Conservation (phyloP, 2,113 vertebrate genomes). For the Synchiropus splendidus region DNA sequence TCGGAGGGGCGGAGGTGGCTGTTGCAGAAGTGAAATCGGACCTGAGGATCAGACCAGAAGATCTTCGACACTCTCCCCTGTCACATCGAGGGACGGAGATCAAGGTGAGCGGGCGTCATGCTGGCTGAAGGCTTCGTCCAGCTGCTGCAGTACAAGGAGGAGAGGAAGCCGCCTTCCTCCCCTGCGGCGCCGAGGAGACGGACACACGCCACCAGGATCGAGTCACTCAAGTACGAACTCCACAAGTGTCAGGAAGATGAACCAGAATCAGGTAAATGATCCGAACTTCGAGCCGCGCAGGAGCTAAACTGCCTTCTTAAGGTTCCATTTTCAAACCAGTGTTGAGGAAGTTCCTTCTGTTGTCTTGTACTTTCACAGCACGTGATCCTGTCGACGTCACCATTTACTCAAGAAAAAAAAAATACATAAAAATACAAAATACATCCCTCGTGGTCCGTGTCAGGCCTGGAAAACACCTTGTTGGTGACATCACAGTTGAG, state of each 20-base stretch:
- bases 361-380: too few relatives aligned
- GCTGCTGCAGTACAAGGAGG: constrained; percentile 44
- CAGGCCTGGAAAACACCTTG: too few relatives aligned
- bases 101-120: constrained; percentile 33
- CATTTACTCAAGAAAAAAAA: too few relatives aligned
- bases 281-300: too few relatives aligned
- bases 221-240: not conserved
- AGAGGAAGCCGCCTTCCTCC: constrained; percentile 16
- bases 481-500: too few relatives aligned
- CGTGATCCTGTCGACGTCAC: too few relatives aligned
- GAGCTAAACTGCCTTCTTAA: too few relatives aligned
- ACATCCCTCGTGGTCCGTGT: too few relatives aligned
- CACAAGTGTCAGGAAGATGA: not conserved
- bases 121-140: constrained; percentile 58
- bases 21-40: constrained; percentile 57
- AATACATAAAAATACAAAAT: too few relatives aligned
- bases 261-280: constrained; percentile 32
- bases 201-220: not conserved
- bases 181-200: constrained; percentile 5
- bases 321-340: too few relatives aligned
- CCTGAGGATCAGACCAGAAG: constrained; percentile 2
- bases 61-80: not conserved
- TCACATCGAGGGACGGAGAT: too few relatives aligned
- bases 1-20: constrained; percentile 10
- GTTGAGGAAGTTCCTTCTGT: too few relatives aligned